phyloP scores from a whole-genome alignment of 2,888 invertebrate genomes.

The Limnephilus rhombicus region DNA sequence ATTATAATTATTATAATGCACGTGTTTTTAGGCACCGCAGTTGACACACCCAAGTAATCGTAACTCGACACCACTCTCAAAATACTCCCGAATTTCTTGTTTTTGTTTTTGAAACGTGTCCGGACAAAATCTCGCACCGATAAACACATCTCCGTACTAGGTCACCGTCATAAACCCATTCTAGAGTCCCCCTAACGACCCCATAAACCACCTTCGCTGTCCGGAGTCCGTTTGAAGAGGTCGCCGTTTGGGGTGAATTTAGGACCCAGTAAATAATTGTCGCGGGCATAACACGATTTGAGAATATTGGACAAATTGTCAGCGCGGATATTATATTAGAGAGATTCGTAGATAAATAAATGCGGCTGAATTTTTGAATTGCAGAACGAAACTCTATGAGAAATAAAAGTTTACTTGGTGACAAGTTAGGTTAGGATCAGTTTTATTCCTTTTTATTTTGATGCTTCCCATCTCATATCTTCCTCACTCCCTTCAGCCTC shows the following conservation, averaged over 20 bases:
- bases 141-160: neutral
- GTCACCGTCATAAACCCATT: neutral
- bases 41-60: neutral
- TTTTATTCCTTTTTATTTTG: too few species aligned
- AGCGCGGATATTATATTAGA: neutral
- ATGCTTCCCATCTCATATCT: too few species aligned
- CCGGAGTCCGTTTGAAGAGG: constrained; percentile 9
- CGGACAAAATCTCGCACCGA: neutral
- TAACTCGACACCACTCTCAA: neutral
- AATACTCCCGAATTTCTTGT: neutral
- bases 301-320: neutral
- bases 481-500: too few species aligned
- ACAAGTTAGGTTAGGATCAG: too few species aligned
- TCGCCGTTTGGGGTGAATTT: constrained; percentile 21
- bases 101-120: neutral
- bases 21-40: neutral
- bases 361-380: neutral
- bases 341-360: neutral
- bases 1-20: neutral
- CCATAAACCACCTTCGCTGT: neutral
- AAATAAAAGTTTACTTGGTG: neutral
- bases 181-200: neutral
- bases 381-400: neutral
- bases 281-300: neutral
- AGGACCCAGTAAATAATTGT: constrained; percentile 6